phyloP scores from a whole-genome alignment of 92 coral and sea anemone species.

The Umimayanthus kanabou region DNA sequence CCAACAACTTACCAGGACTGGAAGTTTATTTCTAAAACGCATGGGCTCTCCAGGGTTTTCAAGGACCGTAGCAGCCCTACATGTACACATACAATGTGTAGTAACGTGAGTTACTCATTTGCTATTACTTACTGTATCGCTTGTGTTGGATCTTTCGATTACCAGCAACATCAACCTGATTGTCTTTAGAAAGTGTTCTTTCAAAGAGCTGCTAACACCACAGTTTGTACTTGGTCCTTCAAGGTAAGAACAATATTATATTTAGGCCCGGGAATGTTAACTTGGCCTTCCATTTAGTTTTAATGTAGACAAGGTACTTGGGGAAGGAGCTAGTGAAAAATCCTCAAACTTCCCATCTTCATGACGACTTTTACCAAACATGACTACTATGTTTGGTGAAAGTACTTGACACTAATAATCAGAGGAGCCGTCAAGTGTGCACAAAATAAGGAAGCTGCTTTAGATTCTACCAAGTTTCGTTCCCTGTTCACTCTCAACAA shows the following conservation, averaged over 20 bases:
- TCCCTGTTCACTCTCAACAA: neutral
- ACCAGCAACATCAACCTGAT: constrained; percentile 22
- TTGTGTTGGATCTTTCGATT: constrained; percentile 31
- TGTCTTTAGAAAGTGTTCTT: constrained; percentile 1
- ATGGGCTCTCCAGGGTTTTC: no score
- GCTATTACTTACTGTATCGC: constrained; percentile 6
- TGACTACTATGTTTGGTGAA: neutral
- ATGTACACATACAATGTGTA: neutral
- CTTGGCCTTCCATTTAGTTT: neutral
- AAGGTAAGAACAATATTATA: neutral
- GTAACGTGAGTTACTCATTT: no score
- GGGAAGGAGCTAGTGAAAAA: neutral
- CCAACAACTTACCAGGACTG: no score
- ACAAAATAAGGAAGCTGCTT: neutral
- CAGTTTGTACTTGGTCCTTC: neutral
- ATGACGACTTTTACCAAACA: no score
- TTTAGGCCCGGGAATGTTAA: neutral
- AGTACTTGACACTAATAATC: neutral
- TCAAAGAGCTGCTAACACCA: neutral
- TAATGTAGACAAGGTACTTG: neutral
- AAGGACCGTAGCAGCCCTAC: neutral
- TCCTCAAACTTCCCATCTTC: neutral
- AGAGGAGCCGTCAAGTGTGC: neutral
- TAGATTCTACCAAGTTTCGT: neutral
- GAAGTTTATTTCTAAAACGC: no score